Conservation (phyloP, 2,113 vertebrate genomes). For the Azemiops feae region DNA sequence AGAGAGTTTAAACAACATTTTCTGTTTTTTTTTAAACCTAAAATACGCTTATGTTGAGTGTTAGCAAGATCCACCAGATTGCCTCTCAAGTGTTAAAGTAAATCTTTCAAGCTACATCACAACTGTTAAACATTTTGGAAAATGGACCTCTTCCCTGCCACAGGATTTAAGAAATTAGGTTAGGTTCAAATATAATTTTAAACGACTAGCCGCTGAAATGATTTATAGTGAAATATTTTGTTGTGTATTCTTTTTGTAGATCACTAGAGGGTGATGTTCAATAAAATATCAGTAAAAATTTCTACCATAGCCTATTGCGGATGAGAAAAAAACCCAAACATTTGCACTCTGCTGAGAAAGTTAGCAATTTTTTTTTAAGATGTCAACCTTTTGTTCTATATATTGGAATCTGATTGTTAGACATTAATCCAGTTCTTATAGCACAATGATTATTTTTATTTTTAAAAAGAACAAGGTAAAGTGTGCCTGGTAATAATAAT, state of each 20-base stretch:
- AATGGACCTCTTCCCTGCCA: not conserved
- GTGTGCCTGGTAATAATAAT: conserved; percentile 14
- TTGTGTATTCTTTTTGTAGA: conserved; percentile 12
- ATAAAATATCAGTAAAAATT: conserved; percentile 26
- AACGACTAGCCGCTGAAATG: not conserved
- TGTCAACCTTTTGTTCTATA: not conserved
- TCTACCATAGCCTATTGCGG: fast-evolving
- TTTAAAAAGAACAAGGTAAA: not conserved
- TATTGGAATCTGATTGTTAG: not conserved
- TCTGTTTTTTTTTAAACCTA: not conserved
- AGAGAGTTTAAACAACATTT: not conserved
- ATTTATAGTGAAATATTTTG: not conserved
- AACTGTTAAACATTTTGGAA: not conserved
- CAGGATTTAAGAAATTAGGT: not conserved
- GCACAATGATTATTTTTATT: conserved; percentile 14
- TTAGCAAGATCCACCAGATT: not conserved
- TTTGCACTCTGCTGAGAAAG: not conserved
- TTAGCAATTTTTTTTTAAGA: not conserved
- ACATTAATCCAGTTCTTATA: conserved; percentile 3
- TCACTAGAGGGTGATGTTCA: conserved; percentile 60
- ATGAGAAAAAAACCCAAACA: not conserved
- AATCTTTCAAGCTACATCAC: not conserved
- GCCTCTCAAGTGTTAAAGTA: not conserved
- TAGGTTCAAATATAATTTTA: not conserved
- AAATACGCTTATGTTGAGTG: not conserved